phyloP scores from a whole-genome alignment of 1,140 invertebrate genomes.

The Tetragonula clypearis region DNA sequence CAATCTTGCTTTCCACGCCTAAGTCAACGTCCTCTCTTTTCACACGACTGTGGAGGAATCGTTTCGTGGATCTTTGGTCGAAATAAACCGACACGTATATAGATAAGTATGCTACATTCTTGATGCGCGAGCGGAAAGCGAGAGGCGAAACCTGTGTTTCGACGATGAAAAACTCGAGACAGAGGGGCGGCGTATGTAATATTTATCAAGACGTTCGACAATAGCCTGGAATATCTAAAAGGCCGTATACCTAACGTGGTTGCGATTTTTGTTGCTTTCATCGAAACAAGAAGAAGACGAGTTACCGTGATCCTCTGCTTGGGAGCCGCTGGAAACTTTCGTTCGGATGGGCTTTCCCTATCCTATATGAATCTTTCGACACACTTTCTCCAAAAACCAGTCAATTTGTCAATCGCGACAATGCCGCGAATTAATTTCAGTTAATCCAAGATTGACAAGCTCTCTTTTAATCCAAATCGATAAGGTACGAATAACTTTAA shows the following conservation, averaged over 20 bases:
- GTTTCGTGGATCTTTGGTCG: not conserved
- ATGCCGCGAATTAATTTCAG: no score
- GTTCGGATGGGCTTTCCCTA: slow-evolving; percentile 12
- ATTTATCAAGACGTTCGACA: slow-evolving; percentile 2
- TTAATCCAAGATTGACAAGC: not conserved
- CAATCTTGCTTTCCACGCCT: slow-evolving; percentile 30
- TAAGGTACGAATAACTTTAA: not conserved
- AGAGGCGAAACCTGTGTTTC: not conserved
- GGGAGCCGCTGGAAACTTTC: not conserved
- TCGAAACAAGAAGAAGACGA: not conserved
- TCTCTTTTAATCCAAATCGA: not conserved
- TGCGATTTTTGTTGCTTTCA: not conserved
- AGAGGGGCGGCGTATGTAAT: not conserved
- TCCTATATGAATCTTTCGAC: not conserved
- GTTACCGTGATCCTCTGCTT: not conserved
- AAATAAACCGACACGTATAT: not conserved
- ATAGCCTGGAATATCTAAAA: not conserved
- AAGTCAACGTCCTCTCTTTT: slow-evolving; percentile 39
- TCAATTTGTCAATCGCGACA: not conserved
- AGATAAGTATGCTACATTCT: not conserved
- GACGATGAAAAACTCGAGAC: not conserved
- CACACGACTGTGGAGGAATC: not conserved
- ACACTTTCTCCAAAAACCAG: slow-evolving; percentile 9
- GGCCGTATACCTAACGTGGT: not conserved
- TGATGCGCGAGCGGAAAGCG: not conserved